Evolutionary conservation across 2,888 invertebrate genomes (phyloP).

Genomic region (Mimachlamys varia): DNA sequence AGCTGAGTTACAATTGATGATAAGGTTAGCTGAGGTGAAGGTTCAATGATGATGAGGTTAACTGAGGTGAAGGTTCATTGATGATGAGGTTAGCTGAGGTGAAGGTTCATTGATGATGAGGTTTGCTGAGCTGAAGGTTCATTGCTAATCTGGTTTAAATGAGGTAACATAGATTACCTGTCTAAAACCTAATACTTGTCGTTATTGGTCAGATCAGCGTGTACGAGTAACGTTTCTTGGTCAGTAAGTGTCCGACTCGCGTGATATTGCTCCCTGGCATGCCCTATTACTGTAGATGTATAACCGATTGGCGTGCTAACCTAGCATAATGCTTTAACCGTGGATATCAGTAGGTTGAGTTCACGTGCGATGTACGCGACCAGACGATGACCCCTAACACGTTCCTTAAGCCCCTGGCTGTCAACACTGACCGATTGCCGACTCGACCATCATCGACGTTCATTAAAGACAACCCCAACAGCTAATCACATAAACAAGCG

Average conservation of each 20-base stretch:
- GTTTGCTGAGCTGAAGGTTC: too few species aligned
- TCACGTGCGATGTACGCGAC: neutral
- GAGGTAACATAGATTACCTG: too few species aligned
- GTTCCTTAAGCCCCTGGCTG: constrained; percentile 18
- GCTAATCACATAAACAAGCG: neutral
- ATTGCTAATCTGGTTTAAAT: too few species aligned
- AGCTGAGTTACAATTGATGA: too few species aligned
- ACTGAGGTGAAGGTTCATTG: too few species aligned
- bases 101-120: too few species aligned
- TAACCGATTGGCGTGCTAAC: constrained; percentile 1
- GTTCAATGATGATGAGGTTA: too few species aligned
- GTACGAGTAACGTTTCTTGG: neutral
- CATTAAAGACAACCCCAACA: neutral
- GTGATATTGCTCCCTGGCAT: neutral
- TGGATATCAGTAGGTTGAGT: neutral
- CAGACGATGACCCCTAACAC: neutral
- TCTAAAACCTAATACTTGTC: neutral
- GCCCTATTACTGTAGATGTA: neutral
- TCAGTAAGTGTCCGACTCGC: neutral
- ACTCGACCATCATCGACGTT: neutral
- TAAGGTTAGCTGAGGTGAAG: too few species aligned
- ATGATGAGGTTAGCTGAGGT: too few species aligned
- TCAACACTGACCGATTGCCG: neutral
- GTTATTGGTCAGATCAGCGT: neutral
- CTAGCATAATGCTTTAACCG: neutral